Evolutionary conservation across 1,140 invertebrate species (phyloP).

Genomic region (Drosophila aff.): DNA sequence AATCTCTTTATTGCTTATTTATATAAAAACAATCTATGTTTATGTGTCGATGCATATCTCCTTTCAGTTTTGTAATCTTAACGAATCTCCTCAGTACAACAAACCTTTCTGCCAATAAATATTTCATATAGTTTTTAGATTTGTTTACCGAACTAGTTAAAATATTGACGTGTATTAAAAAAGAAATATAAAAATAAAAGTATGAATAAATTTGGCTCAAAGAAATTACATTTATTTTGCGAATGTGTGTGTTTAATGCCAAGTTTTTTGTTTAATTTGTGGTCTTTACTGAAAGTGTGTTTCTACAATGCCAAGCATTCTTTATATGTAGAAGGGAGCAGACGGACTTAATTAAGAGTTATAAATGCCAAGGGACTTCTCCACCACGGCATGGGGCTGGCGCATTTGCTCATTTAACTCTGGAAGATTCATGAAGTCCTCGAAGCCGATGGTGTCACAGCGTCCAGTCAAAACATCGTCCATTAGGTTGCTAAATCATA

Average conservation of each 20-base stretch:
- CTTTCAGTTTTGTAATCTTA: constrained; percentile 55
- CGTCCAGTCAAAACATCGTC: constrained; percentile 89
- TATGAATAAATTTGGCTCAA: constrained; percentile 69
- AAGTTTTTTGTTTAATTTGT: neutral
- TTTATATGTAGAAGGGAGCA: neutral
- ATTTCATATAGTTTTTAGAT: constrained; percentile 66
- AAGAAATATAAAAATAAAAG: constrained; percentile 56
- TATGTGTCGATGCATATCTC: constrained; percentile 49
- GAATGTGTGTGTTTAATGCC: neutral
- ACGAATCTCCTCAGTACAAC: constrained; percentile 77
- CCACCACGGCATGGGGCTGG: constrained; percentile 92
- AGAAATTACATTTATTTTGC: constrained; percentile 14
- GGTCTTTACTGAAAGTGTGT: constrained; percentile 11
- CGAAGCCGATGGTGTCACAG: constrained; percentile 92
- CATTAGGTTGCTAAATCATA: constrained; percentile 88
- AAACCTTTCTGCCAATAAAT: constrained; percentile 76
- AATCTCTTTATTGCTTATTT: constrained; percentile 59
- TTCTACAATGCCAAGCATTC: constrained; percentile 24
- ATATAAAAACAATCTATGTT: constrained; percentile 39
- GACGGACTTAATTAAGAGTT: constrained; percentile 56
- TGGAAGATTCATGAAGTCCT: constrained; percentile 91
- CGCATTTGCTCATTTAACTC: constrained; percentile 91
- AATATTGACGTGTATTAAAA: constrained; percentile 62
- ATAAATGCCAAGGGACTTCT: constrained; percentile 90
- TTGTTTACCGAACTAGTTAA: constrained; percentile 64